phyloP scores from a whole-genome alignment of 2,888 invertebrate species.

The Galeruca laticollis region DNA sequence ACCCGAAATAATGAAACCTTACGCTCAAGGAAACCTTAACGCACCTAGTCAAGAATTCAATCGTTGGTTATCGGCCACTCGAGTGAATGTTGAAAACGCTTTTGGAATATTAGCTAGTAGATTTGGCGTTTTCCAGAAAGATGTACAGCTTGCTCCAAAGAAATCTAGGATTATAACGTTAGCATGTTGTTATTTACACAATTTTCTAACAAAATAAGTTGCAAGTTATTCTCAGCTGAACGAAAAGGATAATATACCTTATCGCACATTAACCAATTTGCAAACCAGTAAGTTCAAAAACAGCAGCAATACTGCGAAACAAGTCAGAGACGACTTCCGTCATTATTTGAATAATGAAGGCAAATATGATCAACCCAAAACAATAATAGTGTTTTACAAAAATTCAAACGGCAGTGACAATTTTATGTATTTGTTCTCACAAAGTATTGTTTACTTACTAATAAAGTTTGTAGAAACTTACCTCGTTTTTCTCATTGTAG shows the following conservation, averaged over 20 bases:
- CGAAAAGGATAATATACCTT: too few species aligned
- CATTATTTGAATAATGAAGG: slow-evolving; percentile 3
- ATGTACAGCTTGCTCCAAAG: slow-evolving; percentile 27
- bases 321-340: slow-evolving; percentile 3
- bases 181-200: slow-evolving; percentile 34
- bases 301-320: slow-evolving; percentile 8
- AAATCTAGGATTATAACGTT: slow-evolving; percentile 28
- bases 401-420: too few species aligned
- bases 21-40: slow-evolving; percentile 17
- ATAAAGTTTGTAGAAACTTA: too few species aligned
- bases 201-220: slow-evolving; percentile 36
- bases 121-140: slow-evolving; percentile 32
- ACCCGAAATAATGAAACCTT: slow-evolving; percentile 27
- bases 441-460: background rate
- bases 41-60: slow-evolving; percentile 28
- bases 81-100: slow-evolving; percentile 23
- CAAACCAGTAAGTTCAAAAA: slow-evolving; percentile 8
- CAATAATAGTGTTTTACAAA: too few species aligned
- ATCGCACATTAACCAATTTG: too few species aligned
- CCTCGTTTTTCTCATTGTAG: too few species aligned
- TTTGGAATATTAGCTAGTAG: slow-evolving; percentile 33
- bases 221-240: too few species aligned
- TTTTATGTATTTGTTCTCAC: too few species aligned
- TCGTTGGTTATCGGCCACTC: slow-evolving; percentile 23
- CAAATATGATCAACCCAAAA: background rate